phyloP scores from a whole-genome alignment of 2,797 vertebrate species.

The Adelosebastes latens region DNA sequence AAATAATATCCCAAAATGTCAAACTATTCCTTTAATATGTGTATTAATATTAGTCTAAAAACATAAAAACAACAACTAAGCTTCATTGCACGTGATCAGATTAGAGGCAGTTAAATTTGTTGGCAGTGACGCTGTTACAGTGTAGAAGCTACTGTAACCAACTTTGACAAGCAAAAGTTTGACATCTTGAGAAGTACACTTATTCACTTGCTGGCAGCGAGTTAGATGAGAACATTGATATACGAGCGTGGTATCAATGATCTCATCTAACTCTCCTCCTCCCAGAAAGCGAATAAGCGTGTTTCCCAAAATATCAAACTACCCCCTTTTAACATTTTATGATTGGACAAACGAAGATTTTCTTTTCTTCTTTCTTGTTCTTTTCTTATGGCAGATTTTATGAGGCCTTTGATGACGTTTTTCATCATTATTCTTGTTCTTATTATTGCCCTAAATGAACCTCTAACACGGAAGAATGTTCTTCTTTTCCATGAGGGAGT shows the following conservation, averaged over 20 bases:
- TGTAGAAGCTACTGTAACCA: background rate
- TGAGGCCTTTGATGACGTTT: slow-evolving; percentile 9
- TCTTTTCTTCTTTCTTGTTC: background rate
- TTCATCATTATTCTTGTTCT: slow-evolving; percentile 6
- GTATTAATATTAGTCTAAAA: background rate
- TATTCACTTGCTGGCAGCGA: background rate
- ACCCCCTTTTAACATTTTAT: background rate
- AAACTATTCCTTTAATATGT: background rate
- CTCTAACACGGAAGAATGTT: background rate
- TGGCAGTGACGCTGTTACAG: background rate
- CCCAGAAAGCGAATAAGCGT: background rate
- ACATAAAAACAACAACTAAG: background rate
- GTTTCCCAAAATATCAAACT: background rate
- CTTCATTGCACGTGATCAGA: background rate
- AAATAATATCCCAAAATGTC: background rate
- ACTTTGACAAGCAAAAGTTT: background rate
- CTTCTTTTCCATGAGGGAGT: slow-evolving; percentile 35
- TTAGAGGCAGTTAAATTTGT: background rate
- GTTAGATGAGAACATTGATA: background rate
- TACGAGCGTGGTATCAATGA: background rate
- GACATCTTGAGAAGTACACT: background rate
- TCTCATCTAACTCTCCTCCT: background rate
- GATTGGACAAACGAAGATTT: background rate
- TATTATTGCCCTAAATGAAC: slow-evolving; percentile 13
- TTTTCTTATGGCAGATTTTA: background rate